phyloP scores from a whole-genome alignment of 2,113 vertebrate species.

The Nipponia nippon region DNA sequence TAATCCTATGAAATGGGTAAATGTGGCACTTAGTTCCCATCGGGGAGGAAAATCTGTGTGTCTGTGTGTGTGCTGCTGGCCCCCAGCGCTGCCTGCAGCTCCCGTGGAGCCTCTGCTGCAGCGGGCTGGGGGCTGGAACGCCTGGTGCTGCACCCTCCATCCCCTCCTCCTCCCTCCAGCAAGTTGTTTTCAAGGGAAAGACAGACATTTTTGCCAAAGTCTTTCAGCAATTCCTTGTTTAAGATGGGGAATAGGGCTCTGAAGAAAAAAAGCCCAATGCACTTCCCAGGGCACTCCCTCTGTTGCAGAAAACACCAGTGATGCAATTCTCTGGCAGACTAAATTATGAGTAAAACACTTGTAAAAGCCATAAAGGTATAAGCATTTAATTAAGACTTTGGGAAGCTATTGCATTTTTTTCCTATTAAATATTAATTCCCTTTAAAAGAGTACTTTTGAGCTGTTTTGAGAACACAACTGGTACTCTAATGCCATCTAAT shows the following conservation, averaged over 20 bases:
- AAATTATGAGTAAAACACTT: not conserved
- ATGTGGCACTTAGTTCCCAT: not conserved
- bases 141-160: not conserved
- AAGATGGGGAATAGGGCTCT: not conserved
- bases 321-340: not conserved
- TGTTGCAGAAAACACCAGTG: not conserved
- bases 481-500: constrained; percentile 21
- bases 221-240: not conserved
- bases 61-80: not conserved
- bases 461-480: constrained; percentile 29
- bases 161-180: not conserved
- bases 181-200: not conserved
- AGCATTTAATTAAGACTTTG: constrained; percentile 14
- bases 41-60: not conserved
- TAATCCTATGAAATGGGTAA: not conserved
- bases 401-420: constrained; percentile 9
- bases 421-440: constrained; percentile 31
- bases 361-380: not conserved
- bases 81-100: not conserved
- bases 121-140: not conserved
- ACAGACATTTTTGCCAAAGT: not conserved
- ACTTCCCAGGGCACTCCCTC: not conserved
- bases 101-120: accelerated
- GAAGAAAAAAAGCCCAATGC: not conserved
- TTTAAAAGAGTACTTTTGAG: constrained; percentile 42